Evolutionary conservation across 2,888 invertebrate genomes (phyloP), one percentile per base, ranked within the genome.

Genomic region (Abscondita cerata): DNA sequence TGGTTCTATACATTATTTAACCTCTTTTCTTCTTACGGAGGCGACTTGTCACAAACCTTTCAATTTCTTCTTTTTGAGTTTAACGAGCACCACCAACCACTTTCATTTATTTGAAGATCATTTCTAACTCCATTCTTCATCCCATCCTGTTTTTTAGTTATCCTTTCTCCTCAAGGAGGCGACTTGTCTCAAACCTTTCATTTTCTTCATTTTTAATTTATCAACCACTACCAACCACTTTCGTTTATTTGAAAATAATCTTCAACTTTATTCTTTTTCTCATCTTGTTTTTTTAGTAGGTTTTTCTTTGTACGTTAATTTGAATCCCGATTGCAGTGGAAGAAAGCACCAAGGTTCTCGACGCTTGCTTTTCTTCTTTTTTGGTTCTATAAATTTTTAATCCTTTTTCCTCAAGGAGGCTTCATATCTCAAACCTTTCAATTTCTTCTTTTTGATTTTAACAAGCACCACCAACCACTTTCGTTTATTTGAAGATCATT

Each of bases 261-360:
- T n/a, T 1, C 31, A 36, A n/a, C 38, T 38, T 52, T 5, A 6
- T 34, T 38, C n/a, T 31, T 5, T n/a, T 6, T 11, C 11, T 15
- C 16, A 1, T 4, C 15, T 1, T 12, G 34, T 52, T 4, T 36
- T 8, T 20, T 36, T 11, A 1, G 12, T 57, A n/a, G 38, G 48
- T 52, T 36, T 57, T 52, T n/a, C 12, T 31, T 16, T 19, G 18
- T 50, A 9, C 3, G n/a, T n/a, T n/a, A n/a, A n/a, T n/a, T n/a
- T n/a, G n/a, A n/a, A n/a, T n/a, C n/a, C n/a, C n/a, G n/a, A n/a
- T 81, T 80, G 56, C 75, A 88, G 91, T 91, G 65, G 95, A 95
- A 70, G 94, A 95, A 77, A 91, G 90, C 68, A 93, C 93, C 12
- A 91, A 90, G 70, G n/a, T n/a, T n/a, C n/a, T n/a, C n/a, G n/a